Evolutionary conservation across 2,888 invertebrate genomes (phyloP).

Genomic region (Carpatolechia fugitivella): DNA sequence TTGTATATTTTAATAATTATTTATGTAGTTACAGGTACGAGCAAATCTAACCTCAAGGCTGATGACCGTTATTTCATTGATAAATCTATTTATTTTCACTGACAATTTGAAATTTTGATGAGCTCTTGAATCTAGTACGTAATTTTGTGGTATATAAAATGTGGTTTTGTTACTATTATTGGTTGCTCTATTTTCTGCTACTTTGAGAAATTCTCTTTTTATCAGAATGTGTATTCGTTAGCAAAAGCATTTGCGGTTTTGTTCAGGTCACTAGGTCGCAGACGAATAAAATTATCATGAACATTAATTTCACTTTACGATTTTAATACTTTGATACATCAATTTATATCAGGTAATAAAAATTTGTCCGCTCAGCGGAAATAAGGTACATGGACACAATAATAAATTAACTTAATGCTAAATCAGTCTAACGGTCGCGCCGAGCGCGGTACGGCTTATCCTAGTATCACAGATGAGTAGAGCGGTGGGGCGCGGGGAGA

Average conservation of each 20-base stretch:
- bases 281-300: conserved; percentile 44
- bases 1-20: no score
- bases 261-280: conserved; percentile 30
- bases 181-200: conserved; percentile 27
- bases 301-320: conserved; percentile 59
- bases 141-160: no score
- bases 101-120: no score
- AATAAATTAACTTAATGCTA: conserved; percentile 73
- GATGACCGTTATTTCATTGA: no score
- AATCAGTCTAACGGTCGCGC: conserved; percentile 77
- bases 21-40: no score
- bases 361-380: conserved; percentile 72
- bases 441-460: conserved; percentile 69
- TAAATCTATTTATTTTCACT: no score
- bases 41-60: no score
- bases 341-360: conserved; percentile 69
- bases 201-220: conserved; percentile 33
- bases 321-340: conserved; percentile 58
- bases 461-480: conserved; percentile 79
- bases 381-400: conserved; percentile 74
- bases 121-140: no score
- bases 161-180: no score
- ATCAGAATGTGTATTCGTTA: conserved; percentile 19
- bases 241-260: conserved; percentile 21
- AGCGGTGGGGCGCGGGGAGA: conserved; percentile 73